Base-by-base conservation (phyloP, 2,113 vertebrate species). In the Nannospalax galili region DNA sequence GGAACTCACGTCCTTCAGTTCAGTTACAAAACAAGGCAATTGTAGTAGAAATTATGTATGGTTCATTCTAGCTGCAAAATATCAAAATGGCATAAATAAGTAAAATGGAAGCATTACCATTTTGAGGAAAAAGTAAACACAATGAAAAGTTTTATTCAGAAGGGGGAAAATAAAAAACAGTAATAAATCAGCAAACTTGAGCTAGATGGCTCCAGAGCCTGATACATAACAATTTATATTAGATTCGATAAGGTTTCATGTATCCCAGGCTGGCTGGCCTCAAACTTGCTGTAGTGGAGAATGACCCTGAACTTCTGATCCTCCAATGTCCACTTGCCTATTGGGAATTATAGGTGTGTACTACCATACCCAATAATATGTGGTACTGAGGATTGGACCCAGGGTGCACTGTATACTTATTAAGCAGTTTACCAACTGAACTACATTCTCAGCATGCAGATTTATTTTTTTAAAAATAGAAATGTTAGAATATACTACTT, bases 401-500 rank as follows among this genome's bases (percentile, higher is more conserved):
- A 56, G 26, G 60, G 40, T 7, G 64, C 62, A 2, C 9, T 65
- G 37, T 40, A 32, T 32, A 8, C 26, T 42, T 40, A 26, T 42
- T 7, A 64, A 64, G 60, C 58, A 17, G 7, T 45, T 17, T 64
- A 42, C 37, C 1, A 28, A 82, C n/a, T 65, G 37, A 82, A 40
- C 28, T 64, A 82, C 26, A 65, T 32, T 40, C 17, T 26, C 9
- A 77, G 35, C 30, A 35, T 82, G 70, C 26, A 82, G 40, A 79
- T 14, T 73, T 26, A 64, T 52, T 88, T 93, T 72, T 56, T 72
- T 91, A 52, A 72, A 88, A 82, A n/a, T 48, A 32, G 40, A 91
- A 94, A 82, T 14, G 86, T 15, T 19, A 89, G 14, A 84, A 72
- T 40, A 65, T 58, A 73, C 85, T 81, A 78, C 77, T 91, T 87